A percentile compares a stretch with the other conserved stretches of the same genome.
phyloP scores from a whole-genome alignment of 1,140 invertebrate genomes.

The Zaprionus inermis region DNA sequence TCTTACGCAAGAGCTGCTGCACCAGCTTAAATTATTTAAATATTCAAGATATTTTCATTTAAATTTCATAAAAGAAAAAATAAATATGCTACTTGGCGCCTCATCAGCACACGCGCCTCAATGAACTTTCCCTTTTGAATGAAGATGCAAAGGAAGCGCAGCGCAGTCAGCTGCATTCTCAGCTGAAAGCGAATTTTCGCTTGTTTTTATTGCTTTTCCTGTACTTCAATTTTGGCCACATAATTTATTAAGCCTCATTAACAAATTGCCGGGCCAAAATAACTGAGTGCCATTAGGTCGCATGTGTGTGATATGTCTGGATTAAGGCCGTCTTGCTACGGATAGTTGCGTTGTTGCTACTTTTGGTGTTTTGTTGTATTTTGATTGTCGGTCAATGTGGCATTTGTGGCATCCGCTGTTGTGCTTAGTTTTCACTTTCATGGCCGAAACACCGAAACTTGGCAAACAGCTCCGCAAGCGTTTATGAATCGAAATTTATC shows the following conservation, averaged over 20 bases:
- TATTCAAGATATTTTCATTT: conserved; percentile 76
- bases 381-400: conserved; percentile 48
- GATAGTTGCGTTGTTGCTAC: conserved; percentile 18
- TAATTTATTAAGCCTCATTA: conserved; percentile 28
- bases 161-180: conserved; percentile 42
- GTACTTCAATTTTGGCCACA: background rate
- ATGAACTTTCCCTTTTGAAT: conserved; percentile 80
- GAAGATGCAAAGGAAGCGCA: conserved; percentile 73
- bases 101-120: conserved; percentile 43
- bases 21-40: conserved; percentile 63
- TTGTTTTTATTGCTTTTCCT: background rate
- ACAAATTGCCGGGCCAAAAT: conserved; percentile 22
- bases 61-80: conserved; percentile 55
- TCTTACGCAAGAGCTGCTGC: conserved; percentile 58
- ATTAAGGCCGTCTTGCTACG: conserved; percentile 16
- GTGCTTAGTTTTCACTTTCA: conserved; percentile 69
- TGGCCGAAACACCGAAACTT: conserved; percentile 48
- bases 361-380: conserved; percentile 44
- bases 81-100: conserved; percentile 53
- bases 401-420: conserved; percentile 60
- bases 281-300: conserved; percentile 27
- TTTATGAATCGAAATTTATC: conserved; percentile 63
- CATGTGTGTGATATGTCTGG: conserved; percentile 17
- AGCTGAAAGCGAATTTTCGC: conserved; percentile 3
- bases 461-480: conserved; percentile 57